Evolutionary conservation across 2,888 invertebrate genomes (phyloP).

Genomic region (Psococerastis gibbosa): DNA sequence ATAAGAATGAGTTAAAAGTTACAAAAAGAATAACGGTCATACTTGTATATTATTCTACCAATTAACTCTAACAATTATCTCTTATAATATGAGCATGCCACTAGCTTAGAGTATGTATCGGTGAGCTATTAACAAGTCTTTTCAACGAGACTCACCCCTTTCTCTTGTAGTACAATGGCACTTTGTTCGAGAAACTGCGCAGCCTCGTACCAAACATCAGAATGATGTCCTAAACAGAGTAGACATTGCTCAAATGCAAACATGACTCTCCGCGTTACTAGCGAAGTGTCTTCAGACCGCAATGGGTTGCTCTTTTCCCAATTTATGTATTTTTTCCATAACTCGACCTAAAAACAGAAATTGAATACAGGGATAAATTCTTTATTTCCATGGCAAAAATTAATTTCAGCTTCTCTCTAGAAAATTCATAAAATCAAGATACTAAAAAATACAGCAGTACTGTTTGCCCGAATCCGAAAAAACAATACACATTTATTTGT

Average conservation of each 20-base stretch:
- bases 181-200: constrained; percentile 93
- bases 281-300: constrained; percentile 84
- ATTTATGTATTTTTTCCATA: constrained; percentile 96
- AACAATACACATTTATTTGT: no score
- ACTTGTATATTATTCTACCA: no score
- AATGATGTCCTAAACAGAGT: constrained; percentile 89
- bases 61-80: no score
- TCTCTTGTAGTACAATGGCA: constrained; percentile 81
- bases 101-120: no score
- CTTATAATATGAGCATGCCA: no score
- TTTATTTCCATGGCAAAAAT: constrained; percentile 12
- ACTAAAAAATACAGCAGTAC: constrained; percentile 1
- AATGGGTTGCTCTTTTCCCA: constrained; percentile 97
- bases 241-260: constrained; percentile 97
- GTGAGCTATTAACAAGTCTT: constrained; percentile 11
- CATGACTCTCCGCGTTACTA: constrained; percentile 87
- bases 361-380: no score
- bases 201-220: constrained; percentile 98
- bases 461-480: no score
- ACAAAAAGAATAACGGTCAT: no score
- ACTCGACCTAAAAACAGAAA: constrained; percentile 48
- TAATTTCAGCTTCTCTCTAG: constrained; percentile 13
- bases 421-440: constrained; percentile 11
- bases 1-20: no score
- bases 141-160: constrained; percentile 47